Evolutionary conservation across 2,888 invertebrate species (phyloP).

Genomic region (Idaea biselata): DNA sequence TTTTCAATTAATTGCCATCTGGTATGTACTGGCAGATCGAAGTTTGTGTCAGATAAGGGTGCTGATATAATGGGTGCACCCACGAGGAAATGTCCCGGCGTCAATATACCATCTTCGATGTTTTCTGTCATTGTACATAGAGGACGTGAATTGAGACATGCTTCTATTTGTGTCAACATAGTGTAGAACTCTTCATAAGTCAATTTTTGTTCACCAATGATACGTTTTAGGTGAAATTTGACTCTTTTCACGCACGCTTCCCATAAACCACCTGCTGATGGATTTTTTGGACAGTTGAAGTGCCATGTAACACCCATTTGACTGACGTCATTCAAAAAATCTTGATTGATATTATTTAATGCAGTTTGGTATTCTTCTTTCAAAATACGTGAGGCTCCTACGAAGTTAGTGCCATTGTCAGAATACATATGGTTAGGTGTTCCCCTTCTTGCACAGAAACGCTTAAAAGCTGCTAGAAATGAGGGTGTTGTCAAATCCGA

Average conservation of each 20-base stretch:
- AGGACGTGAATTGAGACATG: constrained; percentile 29
- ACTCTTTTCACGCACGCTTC: not conserved
- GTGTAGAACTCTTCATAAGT: constrained; percentile 31
- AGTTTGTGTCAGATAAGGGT: not conserved
- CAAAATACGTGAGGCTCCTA: constrained; percentile 12
- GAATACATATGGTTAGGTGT: constrained; percentile 17
- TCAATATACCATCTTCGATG: constrained; percentile 25
- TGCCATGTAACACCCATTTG: constrained; percentile 1
- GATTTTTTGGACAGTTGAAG: constrained; percentile 2
- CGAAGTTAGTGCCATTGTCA: constrained; percentile 20
- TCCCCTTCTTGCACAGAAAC: constrained; percentile 18
- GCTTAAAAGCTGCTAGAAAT: constrained; percentile 17
- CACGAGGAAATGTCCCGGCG: constrained; percentile 28
- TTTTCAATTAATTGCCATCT: constrained; percentile 8
- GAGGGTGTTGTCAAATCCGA: constrained; percentile 19
- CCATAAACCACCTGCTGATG: not conserved
- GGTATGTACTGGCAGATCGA: not conserved
- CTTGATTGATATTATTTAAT: too few species aligned
- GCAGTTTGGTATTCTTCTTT: not conserved
- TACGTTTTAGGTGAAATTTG: constrained; percentile 23
- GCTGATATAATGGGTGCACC: constrained; percentile 3
- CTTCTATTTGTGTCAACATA: constrained; percentile 30
- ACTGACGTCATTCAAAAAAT: too few species aligned
- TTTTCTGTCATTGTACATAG: constrained; percentile 28
- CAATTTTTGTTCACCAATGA: constrained; percentile 28